Evolutionary conservation across 1,140 invertebrate genomes (phyloP), one percentile per base, ranked within the genome.

Genomic region (Zaprionus vittiger): DNA sequence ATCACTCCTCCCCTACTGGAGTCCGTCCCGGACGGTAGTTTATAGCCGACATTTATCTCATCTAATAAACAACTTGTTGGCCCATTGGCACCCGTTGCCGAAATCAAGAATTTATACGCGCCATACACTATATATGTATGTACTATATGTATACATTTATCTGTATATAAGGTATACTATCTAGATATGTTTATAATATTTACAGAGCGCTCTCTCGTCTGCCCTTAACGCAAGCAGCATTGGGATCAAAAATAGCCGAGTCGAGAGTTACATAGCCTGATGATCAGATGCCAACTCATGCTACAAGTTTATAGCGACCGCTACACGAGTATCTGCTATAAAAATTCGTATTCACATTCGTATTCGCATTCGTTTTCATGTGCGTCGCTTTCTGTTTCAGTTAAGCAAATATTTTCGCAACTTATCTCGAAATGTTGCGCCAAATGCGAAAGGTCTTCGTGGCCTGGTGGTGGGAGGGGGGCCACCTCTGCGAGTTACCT

Each of bases 371-470:
- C 66, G 55, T 26, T 20, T 67, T 38, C 12, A 55, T 34, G 28
- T 49, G 52, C 74, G 79, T 56, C 72, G 77, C 83, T 87, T 86
- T 87, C 77, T 83, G 84, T 86, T 86, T 87, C 83, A 83, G 72
- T 80, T 80, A 86, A 76, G 71, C 70, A 86, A 86, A 86, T 86
- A 86, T 86, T 86, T 86, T 83, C 71, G 69, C 83, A 87, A 83
- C 80, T 86, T 86, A 86, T 86, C 82, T 55, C 71, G 47, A 74
- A 77, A 84, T 85, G 62, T 79, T 84, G 82, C 82, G 82, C 71
- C 81, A 83, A 85, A 86, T 69, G 77, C 64, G 67, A 80, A 87
- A 80, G 83, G 72, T 81, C 77, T 52, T 12, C 1, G 20, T 5
- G 47, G 12, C 7, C 57, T 22, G 62, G 38, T 28, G 54, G 1